Percentiles rank a stretch among this genome's conserved stretches.
Evolutionary conservation across 1,140 invertebrate species (phyloP).

Genomic region (Stegodyphus dumicola): DNA sequence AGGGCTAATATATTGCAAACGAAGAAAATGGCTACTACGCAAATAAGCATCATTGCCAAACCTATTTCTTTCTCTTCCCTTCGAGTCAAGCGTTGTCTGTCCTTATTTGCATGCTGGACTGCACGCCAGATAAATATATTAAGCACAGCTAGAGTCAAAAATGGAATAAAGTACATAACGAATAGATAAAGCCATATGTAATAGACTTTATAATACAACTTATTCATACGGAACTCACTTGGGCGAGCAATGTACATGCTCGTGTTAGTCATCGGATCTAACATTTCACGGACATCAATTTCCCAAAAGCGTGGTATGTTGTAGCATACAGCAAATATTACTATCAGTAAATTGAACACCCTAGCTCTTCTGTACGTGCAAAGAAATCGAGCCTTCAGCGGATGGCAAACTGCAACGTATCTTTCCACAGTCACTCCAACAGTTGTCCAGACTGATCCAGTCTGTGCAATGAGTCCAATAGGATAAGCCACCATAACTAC

Average conservation of each 20-base stretch:
- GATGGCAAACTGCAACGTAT: constrained; percentile 96
- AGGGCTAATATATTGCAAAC: constrained; percentile 89
- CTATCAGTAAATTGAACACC: constrained; percentile 84
- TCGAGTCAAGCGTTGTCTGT: constrained; percentile 81
- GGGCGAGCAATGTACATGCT: constrained; percentile 73
- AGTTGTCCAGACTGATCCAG: constrained; percentile 94
- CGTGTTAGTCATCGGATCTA: constrained; percentile 38
- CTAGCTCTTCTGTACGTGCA: constrained; percentile 91
- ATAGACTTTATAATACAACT: constrained; percentile 84
- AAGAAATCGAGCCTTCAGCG: constrained; percentile 84
- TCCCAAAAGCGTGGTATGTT: constrained; percentile 81
- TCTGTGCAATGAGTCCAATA: constrained; percentile 85
- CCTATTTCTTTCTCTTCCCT: constrained; percentile 86
- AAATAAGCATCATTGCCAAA: constrained; percentile 92
- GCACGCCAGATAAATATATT: constrained; percentile 86
- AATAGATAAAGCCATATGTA: constrained; percentile 61
- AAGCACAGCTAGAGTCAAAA: constrained; percentile 83
- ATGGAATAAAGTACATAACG: constrained; percentile 81
- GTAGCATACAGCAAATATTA: constrained; percentile 85
- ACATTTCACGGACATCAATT: constrained; percentile 65
- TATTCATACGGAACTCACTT: constrained; percentile 78
- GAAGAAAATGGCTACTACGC: constrained; percentile 93
- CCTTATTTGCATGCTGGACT: constrained; percentile 78
- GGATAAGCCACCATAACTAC: constrained; percentile 87
- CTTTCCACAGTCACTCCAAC: constrained; percentile 94